Evolutionary conservation across 2,113 vertebrate genomes (phyloP).

Genomic region (Bujurquina vittata): DNA sequence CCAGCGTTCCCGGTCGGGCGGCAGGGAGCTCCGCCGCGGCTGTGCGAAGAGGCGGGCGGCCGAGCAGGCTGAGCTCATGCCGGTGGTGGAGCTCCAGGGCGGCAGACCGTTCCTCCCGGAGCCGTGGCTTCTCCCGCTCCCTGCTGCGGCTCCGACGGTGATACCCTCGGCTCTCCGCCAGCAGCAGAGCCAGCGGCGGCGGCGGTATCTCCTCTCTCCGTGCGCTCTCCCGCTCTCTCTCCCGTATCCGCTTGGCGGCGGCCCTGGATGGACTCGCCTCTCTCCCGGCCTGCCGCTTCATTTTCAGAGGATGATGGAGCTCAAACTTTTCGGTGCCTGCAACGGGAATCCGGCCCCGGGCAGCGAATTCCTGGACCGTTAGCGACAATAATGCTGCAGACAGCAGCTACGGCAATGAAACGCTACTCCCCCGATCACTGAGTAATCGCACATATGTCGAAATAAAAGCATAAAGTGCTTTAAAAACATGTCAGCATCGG

Average conservation of each 20-base stretch:
- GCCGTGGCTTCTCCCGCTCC: slow-evolving; percentile 84
- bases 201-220: slow-evolving; percentile 80
- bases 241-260: slow-evolving; percentile 83
- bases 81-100: slow-evolving; percentile 83
- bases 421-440: not conserved
- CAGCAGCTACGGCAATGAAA: not conserved
- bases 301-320: slow-evolving; percentile 72
- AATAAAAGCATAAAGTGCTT: slow-evolving; percentile 50
- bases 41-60: slow-evolving; percentile 72
- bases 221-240: slow-evolving; percentile 83
- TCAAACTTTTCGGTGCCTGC: slow-evolving; percentile 72
- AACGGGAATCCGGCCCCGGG: slow-evolving; percentile 44
- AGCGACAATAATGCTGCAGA: not conserved
- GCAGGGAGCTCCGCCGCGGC: slow-evolving; percentile 71
- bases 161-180: slow-evolving; percentile 77
- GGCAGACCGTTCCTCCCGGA: slow-evolving; percentile 79
- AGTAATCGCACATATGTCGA: not conserved
- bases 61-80: slow-evolving; percentile 73
- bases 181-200: slow-evolving; percentile 76
- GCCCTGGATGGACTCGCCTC: slow-evolving; percentile 86
- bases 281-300: slow-evolving; percentile 93
- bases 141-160: slow-evolving; percentile 83
- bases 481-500: slow-evolving; percentile 79
- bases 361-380: slow-evolving; percentile 14
- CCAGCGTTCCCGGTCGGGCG: slow-evolving; percentile 74